Evolutionary conservation across 2,113 vertebrate species (phyloP).

Genomic region (Paramormyrops kingsleyae): DNA sequence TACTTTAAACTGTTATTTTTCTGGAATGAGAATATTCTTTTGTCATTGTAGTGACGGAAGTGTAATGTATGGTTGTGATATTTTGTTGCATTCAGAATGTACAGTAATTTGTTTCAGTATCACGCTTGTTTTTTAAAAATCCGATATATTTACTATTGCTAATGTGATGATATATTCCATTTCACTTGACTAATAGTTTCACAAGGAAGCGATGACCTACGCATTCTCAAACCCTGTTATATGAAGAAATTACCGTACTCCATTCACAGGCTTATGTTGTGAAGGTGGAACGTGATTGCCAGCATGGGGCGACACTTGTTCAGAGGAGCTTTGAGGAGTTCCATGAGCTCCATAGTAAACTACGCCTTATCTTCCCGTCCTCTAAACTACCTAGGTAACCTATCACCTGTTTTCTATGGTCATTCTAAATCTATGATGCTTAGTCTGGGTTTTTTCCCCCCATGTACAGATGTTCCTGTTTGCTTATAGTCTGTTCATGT

Average conservation of each 20-base stretch:
- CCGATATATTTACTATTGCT: background rate
- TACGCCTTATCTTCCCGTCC: slow-evolving; percentile 85
- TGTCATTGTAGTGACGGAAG: background rate
- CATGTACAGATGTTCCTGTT: background rate
- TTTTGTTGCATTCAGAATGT: background rate
- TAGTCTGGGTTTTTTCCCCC: background rate
- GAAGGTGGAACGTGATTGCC: slow-evolving; percentile 78
- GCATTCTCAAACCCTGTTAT: background rate
- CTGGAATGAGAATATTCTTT: background rate
- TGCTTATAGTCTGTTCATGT: background rate
- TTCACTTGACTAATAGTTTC: background rate
- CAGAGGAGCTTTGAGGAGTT: slow-evolving; percentile 94
- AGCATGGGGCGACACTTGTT: slow-evolving; percentile 65
- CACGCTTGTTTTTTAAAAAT: background rate
- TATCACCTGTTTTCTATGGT: background rate
- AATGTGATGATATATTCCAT: background rate
- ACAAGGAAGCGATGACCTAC: background rate
- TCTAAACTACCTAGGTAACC: slow-evolving; percentile 81
- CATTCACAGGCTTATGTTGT: slow-evolving; percentile 72
- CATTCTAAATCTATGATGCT: background rate
- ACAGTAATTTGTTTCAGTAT: background rate
- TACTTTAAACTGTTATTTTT: background rate
- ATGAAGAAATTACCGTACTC: background rate
- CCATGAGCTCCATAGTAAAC: slow-evolving; percentile 87
- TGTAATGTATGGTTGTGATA: background rate